A percentile compares a stretch with the other conserved stretches of the same genome.
Conservation (phyloP, 2,888 invertebrate species). For the Dioctria rufipes region DNA sequence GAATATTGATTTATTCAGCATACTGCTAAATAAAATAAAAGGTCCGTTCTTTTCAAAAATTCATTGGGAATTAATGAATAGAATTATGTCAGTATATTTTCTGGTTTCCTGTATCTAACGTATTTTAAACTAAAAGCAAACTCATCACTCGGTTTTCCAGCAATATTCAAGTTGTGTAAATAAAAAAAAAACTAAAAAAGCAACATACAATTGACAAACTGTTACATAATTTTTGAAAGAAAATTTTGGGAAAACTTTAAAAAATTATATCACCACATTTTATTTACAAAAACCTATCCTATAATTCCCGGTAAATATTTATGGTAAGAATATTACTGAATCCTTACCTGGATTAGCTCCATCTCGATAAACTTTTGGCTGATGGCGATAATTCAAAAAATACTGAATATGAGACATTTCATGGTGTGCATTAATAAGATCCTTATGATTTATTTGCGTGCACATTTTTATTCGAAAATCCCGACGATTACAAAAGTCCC, state of each 20-base stretch:
- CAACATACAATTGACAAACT: too few relatives aligned
- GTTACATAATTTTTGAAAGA: too few relatives aligned
- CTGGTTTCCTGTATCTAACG: too few relatives aligned
- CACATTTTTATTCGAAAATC: constrained; percentile 93
- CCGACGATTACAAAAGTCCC: constrained; percentile 93
- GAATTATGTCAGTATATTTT: neutral
- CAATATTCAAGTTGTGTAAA: too few relatives aligned
- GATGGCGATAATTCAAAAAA: constrained; percentile 86
- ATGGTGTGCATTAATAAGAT: constrained; percentile 89
- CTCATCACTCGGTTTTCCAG: too few relatives aligned
- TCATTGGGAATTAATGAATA: neutral
- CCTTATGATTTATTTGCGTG: constrained; percentile 87
- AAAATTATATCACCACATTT: neutral
- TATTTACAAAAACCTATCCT: neutral
- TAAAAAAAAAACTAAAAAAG: too few relatives aligned
- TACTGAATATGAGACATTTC: constrained; percentile 95
- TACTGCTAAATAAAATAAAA: neutral
- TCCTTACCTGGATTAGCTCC: constrained; percentile 91
- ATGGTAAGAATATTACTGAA: neutral
- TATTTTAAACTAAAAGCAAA: too few relatives aligned
- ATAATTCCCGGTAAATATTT: too few relatives aligned
- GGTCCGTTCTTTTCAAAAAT: neutral
- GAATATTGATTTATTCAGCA: too few relatives aligned
- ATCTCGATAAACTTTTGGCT: constrained; percentile 88
- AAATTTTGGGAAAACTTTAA: too few relatives aligned